Percentiles rank a stretch among this genome's conserved stretches.
Conservation (phyloP, 2,113 vertebrate species). For the Sceloporus tristichus region DNA sequence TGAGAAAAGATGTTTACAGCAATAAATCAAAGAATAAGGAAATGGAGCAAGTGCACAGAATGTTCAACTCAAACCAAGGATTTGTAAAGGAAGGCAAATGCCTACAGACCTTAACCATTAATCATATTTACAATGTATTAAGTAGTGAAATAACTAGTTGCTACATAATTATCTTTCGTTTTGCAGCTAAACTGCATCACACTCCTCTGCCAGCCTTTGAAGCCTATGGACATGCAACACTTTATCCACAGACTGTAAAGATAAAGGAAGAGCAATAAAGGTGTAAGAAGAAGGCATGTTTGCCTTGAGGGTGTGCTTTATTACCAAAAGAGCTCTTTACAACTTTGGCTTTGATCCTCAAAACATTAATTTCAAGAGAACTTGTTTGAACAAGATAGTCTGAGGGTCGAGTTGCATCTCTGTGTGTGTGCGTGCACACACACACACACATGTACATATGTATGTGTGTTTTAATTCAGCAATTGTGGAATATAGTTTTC, state of each 20-base stretch:
- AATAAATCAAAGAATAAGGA: constrained; percentile 46
- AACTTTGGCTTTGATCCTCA: constrained; percentile 32
- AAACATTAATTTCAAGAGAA: constrained; percentile 23
- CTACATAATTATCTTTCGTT: constrained; percentile 19
- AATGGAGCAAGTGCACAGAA: neutral
- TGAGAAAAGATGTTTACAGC: constrained; percentile 39
- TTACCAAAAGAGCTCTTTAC: constrained; percentile 16
- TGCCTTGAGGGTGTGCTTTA: constrained; percentile 34
- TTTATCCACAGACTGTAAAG: constrained; percentile 26
- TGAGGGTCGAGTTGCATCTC: neutral
- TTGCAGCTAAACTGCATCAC: neutral
- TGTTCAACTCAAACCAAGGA: constrained; percentile 1
- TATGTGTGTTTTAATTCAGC: too few relatives aligned
- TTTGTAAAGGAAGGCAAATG: constrained; percentile 29
- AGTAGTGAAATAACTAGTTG: neutral
- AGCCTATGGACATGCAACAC: neutral
- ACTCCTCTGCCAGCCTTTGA: constrained; percentile 6
- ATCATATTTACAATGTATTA: constrained; percentile 11
- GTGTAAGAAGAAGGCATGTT: constrained; percentile 26
- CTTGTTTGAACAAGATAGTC: constrained; percentile 16
- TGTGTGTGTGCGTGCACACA: too few relatives aligned
- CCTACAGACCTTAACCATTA: neutral
- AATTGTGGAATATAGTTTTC: too few relatives aligned
- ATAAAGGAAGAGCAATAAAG: constrained; percentile 40
- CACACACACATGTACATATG: too few relatives aligned